Percentiles rank a stretch among this genome's conserved stretches.
These are phyloP conservation scores for Coregonus clupeaformis DNA, from an alignment of 2,113 vertebrate species.

Conservation along the genomic window DNA sequence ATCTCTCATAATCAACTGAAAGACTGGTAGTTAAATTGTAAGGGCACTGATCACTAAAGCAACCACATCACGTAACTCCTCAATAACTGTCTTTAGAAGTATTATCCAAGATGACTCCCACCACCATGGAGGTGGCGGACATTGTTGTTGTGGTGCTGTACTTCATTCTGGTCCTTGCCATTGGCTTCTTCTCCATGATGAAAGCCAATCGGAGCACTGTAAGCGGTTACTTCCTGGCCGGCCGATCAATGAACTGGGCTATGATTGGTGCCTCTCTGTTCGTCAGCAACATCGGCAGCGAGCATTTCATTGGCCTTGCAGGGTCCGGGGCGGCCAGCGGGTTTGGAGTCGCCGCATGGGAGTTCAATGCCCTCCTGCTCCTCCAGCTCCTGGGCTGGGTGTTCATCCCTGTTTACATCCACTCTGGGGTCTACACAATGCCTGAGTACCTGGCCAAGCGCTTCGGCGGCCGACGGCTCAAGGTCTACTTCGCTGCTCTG, in stretches of 20 bases:
- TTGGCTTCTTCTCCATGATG: constrained; percentile 91
- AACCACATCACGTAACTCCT: not conserved
- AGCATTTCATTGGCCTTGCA: constrained; percentile 92
- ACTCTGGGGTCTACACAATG: constrained; percentile 87
- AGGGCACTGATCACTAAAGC: not conserved
- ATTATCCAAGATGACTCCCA: constrained; percentile 37
- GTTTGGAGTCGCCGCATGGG: constrained; percentile 90
- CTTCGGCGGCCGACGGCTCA: constrained; percentile 86
- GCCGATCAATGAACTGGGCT: constrained; percentile 87
- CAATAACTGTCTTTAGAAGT: not conserved
- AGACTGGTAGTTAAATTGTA: too few species aligned
- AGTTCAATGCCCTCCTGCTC: constrained; percentile 88
- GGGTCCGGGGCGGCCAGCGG: constrained; percentile 89
- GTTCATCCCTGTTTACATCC: constrained; percentile 89
- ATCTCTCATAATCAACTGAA: too few species aligned
- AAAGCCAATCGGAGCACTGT: constrained; percentile 86
- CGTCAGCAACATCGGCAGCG: constrained; percentile 93
- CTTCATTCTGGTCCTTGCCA: constrained; percentile 85
- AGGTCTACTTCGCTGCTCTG: constrained; percentile 85
- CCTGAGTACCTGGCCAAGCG: constrained; percentile 87
- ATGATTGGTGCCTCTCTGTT: constrained; percentile 87
- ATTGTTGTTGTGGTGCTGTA: constrained; percentile 88
- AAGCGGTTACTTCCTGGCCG: constrained; percentile 89
- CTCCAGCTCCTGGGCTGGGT: constrained; percentile 90
- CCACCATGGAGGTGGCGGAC: constrained; percentile 87